Evolutionary conservation across 2,797 vertebrate species (phyloP).

Genomic region (Eulemur albifrons): DNA sequence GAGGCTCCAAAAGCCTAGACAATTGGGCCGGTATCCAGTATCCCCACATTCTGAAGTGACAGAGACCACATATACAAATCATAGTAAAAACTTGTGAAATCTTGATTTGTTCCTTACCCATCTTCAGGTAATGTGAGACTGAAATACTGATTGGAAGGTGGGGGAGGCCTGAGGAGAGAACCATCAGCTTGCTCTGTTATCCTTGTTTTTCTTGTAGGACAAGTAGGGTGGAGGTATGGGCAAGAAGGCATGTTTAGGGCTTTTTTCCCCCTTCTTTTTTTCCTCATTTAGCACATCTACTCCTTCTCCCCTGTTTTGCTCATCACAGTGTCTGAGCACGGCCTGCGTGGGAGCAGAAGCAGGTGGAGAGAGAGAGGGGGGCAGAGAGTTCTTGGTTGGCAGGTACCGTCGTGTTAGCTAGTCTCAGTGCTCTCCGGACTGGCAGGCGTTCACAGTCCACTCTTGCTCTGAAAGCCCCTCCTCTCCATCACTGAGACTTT

Average conservation of each 20-base stretch:
- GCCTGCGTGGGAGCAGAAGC: background rate
- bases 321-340: background rate
- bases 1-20: background rate
- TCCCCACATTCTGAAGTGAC: background rate
- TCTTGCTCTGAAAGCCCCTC: background rate
- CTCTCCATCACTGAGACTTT: background rate
- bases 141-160: background rate
- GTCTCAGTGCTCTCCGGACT: background rate
- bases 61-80: background rate
- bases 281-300: background rate
- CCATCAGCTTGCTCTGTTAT: background rate
- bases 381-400: background rate
- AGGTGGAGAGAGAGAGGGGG: background rate
- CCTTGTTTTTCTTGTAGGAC: background rate
- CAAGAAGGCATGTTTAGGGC: background rate
- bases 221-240: background rate
- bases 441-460: background rate
- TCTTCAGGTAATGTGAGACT: background rate
- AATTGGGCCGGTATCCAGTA: background rate
- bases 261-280: background rate
- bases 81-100: background rate
- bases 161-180: background rate
- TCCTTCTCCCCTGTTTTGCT: background rate
- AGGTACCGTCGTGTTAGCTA: fast-evolving
- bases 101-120: background rate